These are phyloP conservation scores for Onychomys leucogaster DNA, from an alignment of 2,797 vertebrate genomes.

Conservation along the genomic window DNA sequence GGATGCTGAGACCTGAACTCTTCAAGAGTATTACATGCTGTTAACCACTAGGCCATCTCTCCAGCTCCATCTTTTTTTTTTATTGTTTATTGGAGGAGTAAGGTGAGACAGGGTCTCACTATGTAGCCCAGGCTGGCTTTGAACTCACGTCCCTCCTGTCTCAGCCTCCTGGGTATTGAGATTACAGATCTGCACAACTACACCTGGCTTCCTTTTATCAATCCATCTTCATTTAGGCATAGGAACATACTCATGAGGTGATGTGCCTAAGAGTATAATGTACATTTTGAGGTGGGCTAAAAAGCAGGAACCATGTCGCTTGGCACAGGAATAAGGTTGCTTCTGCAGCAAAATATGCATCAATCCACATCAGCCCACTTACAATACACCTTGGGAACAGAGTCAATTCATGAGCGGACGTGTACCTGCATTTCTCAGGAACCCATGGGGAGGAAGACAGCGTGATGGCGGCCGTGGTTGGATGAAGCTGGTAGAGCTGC, in stretches of 20 bases:
- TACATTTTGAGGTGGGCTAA: background rate
- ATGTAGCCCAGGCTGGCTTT: background rate
- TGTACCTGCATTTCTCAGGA: background rate
- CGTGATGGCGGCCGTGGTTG: accelerated
- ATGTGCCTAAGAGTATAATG: accelerated
- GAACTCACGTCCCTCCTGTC: background rate
- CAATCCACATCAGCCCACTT: background rate
- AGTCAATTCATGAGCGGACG: background rate
- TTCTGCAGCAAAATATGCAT: background rate
- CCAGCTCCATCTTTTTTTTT: background rate
- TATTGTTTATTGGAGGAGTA: background rate
- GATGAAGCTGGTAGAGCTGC: too few relatives aligned
- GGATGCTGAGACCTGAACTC: background rate
- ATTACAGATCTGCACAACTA: background rate
- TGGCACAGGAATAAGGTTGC: background rate
- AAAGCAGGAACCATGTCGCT: background rate
- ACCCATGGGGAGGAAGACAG: accelerated
- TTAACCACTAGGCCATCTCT: too few relatives aligned
- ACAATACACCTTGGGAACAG: background rate
- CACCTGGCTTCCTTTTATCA: background rate
- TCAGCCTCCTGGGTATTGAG: background rate
- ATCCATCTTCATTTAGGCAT: background rate
- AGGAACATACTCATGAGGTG: background rate
- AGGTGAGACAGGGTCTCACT: background rate
- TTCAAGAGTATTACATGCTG: background rate